Evolutionary conservation across 2,888 invertebrate genomes (phyloP).

Genomic region (Meiosimyza platycephala): DNA sequence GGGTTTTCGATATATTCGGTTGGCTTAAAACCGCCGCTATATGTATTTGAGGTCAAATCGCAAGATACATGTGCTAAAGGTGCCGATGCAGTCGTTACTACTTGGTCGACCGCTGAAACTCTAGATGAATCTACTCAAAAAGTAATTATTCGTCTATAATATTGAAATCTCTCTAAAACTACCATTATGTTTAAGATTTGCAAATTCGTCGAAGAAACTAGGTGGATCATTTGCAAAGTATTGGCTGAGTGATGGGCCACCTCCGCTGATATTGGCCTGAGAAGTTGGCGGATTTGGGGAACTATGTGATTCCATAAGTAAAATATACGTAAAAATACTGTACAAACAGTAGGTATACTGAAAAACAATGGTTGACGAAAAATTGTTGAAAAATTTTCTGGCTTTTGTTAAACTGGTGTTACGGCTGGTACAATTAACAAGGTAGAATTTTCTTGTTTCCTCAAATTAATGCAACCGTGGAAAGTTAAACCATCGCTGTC

Average conservation of each 20-base stretch:
- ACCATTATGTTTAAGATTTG: constrained; percentile 37
- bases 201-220: constrained; percentile 66
- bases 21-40: constrained; percentile 60
- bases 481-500: too few relatives aligned
- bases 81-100: not conserved
- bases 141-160: not conserved
- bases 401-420: too few relatives aligned
- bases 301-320: constrained; percentile 27
- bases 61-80: not conserved
- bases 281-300: not conserved
- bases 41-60: constrained; percentile 54
- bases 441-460: too few relatives aligned
- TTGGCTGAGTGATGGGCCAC: constrained; percentile 58
- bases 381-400: too few relatives aligned
- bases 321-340: too few relatives aligned
- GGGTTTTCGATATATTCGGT: constrained; percentile 61
- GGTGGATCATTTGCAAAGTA: constrained; percentile 67
- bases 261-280: not conserved
- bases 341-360: too few relatives aligned
- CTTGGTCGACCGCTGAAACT: not conserved
- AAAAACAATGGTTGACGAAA: too few relatives aligned
- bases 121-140: not conserved
- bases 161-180: not conserved
- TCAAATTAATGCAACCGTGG: too few relatives aligned
- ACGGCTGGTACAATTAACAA: too few relatives aligned